These are phyloP conservation scores for Odobenus rosmarus DNA, from an alignment of 2,113 vertebrate species.

Conservation along the genomic window DNA sequence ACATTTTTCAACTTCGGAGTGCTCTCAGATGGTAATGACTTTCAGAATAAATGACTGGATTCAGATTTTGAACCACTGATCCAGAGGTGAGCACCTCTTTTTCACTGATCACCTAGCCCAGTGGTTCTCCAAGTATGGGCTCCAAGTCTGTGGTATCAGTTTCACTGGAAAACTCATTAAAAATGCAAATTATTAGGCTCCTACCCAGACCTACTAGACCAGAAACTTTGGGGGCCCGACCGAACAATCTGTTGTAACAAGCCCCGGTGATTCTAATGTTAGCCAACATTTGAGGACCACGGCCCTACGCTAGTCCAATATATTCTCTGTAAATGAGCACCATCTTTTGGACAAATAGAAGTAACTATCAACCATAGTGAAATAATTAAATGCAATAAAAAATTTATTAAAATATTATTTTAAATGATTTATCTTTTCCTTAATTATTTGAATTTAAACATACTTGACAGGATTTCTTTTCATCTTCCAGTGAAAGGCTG, in stretches of 20 bases:
- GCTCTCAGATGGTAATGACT: constrained; percentile 75
- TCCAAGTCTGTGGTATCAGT: background rate
- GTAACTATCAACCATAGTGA: constrained; percentile 59
- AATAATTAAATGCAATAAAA: constrained; percentile 63
- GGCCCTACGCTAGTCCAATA: background rate
- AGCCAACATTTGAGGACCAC: background rate
- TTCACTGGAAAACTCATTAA: constrained; percentile 7
- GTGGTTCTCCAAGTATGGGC: background rate
- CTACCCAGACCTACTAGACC: background rate
- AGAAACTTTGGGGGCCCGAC: background rate
- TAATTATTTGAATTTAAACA: constrained; percentile 67
- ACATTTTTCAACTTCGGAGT: background rate
- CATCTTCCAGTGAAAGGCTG: constrained; percentile 46
- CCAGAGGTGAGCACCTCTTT: constrained; percentile 74
- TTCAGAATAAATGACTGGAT: constrained; percentile 11
- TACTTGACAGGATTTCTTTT: constrained; percentile 62
- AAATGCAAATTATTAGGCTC: background rate
- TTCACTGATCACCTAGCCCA: constrained; percentile 61
- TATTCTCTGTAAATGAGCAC: constrained; percentile 58
- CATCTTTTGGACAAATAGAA: constrained; percentile 78
- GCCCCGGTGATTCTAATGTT: background rate
- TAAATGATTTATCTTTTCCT: constrained; percentile 47
- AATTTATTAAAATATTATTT: constrained; percentile 56
- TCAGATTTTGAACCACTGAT: constrained; percentile 79
- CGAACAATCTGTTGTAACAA: background rate